Evolutionary conservation across 1,140 invertebrate species (phyloP).

Genomic region (Epicauta chinensis): DNA sequence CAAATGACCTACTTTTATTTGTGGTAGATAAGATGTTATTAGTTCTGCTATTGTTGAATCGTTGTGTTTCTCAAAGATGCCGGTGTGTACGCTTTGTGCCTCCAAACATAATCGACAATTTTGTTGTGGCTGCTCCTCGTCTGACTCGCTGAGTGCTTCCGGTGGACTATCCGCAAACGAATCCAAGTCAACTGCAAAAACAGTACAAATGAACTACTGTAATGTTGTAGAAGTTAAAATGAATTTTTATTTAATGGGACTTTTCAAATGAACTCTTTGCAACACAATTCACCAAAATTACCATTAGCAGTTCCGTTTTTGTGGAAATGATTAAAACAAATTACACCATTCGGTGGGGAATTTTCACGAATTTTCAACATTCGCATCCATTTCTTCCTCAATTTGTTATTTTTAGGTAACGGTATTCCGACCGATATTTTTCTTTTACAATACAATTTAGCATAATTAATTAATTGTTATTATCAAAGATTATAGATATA

Average conservation of each 20-base stretch:
- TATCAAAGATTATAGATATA: too few species aligned
- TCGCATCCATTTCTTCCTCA: constrained; percentile 28
- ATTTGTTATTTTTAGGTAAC: constrained; percentile 30
- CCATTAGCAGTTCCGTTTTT: constrained; percentile 14
- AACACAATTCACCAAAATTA: constrained; percentile 7
- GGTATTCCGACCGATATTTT: constrained; percentile 24
- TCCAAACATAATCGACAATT: constrained; percentile 20
- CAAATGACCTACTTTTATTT: constrained; percentile 14
- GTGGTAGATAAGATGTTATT: constrained; percentile 21
- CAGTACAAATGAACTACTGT: not conserved
- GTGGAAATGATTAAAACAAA: constrained; percentile 36
- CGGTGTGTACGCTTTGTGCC: not conserved
- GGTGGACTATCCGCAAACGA: not conserved
- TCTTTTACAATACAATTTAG: constrained; percentile 31
- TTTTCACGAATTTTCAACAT: constrained; percentile 20
- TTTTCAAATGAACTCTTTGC: too few species aligned
- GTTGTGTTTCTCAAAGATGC: constrained; percentile 22
- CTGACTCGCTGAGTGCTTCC: too few species aligned
- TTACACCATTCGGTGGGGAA: constrained; percentile 23
- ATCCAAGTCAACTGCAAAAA: not conserved
- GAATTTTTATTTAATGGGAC: not conserved
- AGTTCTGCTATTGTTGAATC: constrained; percentile 14
- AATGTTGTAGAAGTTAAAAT: too few species aligned
- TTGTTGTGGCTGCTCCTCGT: too few species aligned
- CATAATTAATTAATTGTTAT: too few species aligned